These are phyloP conservation scores for Archilochus colubris DNA, from an alignment of 2,113 vertebrate genomes.

Conservation along the genomic window DNA sequence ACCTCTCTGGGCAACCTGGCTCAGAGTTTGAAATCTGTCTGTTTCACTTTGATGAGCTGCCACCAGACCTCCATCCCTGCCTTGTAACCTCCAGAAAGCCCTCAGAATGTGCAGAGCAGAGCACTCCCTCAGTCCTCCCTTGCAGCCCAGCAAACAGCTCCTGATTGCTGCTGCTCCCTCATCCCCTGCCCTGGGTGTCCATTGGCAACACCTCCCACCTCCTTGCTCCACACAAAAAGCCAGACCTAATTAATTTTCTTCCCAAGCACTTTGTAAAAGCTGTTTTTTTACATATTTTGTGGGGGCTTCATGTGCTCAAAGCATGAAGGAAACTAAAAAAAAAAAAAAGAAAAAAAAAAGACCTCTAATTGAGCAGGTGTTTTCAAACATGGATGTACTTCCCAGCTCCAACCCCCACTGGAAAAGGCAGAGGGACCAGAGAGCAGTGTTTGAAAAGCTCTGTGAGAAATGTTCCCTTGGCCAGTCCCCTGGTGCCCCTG, in stretches of 20 bases:
- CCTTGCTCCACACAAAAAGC: not conserved
- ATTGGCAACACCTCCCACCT: not conserved
- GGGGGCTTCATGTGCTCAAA: not conserved
- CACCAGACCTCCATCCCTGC: not conserved
- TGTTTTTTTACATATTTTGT: not conserved
- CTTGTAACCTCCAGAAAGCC: not conserved
- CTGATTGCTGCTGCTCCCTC: not conserved
- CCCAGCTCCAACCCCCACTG: not conserved
- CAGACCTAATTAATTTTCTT: not conserved
- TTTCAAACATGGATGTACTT: not conserved
- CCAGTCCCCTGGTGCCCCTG: not conserved
- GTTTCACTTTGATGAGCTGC: not conserved
- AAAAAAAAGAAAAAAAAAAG: not conserved
- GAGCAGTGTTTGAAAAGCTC: not conserved
- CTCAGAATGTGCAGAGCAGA: not conserved
- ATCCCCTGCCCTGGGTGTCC: fast-evolving
- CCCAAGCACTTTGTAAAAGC: not conserved
- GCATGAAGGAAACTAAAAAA: not conserved
- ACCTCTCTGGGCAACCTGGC: no score
- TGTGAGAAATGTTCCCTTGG: not conserved
- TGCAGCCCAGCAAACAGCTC: not conserved
- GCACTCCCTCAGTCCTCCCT: not conserved
- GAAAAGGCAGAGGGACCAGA: not conserved
- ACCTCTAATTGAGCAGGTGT: no score
- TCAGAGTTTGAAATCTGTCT: fast-evolving